Base-by-base conservation (phyloP, 2,888 invertebrate genomes). In the Stenichneumon culpator region DNA sequence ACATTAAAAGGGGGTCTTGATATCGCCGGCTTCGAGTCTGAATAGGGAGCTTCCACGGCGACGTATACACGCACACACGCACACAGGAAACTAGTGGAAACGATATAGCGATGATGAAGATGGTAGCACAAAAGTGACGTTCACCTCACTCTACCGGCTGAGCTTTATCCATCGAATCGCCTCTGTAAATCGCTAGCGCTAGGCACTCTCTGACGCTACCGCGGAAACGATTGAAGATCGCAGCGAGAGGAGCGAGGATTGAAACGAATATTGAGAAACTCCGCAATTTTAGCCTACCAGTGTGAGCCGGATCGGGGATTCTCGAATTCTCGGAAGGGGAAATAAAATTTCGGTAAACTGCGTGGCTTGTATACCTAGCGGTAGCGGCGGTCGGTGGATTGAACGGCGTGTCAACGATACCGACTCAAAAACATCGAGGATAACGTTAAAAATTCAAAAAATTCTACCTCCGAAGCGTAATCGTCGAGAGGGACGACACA, bases 1-100 rank as follows among this genome's bases (percentile, higher is more conserved):
- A 25, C 82, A 86, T 84, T 86, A 86, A 84, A 80, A 79, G 54
- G 67, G 39, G 44, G 84, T 70, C 80, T 86, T 81, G 81, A 87
- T 87, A 87, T 83, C 80, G 77, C 81, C 73, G 78, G 73, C 81
- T 82, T 36, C 54, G 22, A 67, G 63, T 74, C 69, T 85, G 84
- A 87, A 87, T 86, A 70, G 74, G 79, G 74, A 74, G 80, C 74
- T 70, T 83, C 54, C 57, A 50, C 67, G 65, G 39, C 50, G 25
- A 82, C 67, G 69, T 50, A 70, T 28, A 67, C 28, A 70, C 19
- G 11, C 39, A 11, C 39, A 39, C 44, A 47, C 44, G 44, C 50
- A 70, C 28, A 47, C 32, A 50, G 79, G 54, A 65, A 54, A 54
- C 44, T 4, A 73, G 57, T 78, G 39, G 79, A 67, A 68, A 74